phyloP scores from a whole-genome alignment of 1,140 invertebrate genomes.

The Rhyzopertha dominica region DNA sequence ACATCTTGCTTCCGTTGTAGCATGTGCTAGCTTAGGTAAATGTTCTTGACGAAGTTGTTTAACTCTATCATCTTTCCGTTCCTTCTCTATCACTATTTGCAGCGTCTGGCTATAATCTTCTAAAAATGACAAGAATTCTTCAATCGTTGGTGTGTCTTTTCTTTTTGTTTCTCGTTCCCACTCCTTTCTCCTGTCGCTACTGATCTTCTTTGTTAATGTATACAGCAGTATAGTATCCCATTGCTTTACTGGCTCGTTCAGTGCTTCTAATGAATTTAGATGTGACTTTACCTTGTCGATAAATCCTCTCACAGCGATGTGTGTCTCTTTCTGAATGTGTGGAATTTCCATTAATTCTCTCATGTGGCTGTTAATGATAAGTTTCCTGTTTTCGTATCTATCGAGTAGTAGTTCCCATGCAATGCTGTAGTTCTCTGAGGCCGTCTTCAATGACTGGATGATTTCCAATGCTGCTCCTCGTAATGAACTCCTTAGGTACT shows the following conservation, averaged over 20 bases:
- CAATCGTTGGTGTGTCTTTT: constrained; percentile 13
- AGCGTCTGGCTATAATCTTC: constrained; percentile 9
- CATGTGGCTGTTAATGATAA: constrained; percentile 19
- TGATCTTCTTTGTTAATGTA: constrained; percentile 20
- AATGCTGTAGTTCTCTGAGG: constrained; percentile 14
- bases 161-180: constrained; percentile 22
- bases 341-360: constrained; percentile 14
- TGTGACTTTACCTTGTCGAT: constrained; percentile 17
- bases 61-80: background rate
- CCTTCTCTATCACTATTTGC: constrained; percentile 1
- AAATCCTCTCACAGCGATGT: constrained; percentile 11
- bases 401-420: constrained; percentile 18
- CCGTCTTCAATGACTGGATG: constrained; percentile 8
- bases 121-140: constrained; percentile 20
- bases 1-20: constrained; percentile 11
- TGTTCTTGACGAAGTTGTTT: background rate
- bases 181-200: constrained; percentile 11
- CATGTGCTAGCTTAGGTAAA: background rate
- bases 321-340: constrained; percentile 8
- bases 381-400: constrained; percentile 17
- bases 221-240: constrained; percentile 25
- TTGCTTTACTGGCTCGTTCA: constrained; percentile 13
- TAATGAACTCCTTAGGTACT: constrained; percentile 2
- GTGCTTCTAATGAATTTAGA: constrained; percentile 17
- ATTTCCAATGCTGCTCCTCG: background rate